Evolutionary conservation across 2,797 vertebrate genomes (phyloP).

Genomic region (Esox masquinongy): DNA sequence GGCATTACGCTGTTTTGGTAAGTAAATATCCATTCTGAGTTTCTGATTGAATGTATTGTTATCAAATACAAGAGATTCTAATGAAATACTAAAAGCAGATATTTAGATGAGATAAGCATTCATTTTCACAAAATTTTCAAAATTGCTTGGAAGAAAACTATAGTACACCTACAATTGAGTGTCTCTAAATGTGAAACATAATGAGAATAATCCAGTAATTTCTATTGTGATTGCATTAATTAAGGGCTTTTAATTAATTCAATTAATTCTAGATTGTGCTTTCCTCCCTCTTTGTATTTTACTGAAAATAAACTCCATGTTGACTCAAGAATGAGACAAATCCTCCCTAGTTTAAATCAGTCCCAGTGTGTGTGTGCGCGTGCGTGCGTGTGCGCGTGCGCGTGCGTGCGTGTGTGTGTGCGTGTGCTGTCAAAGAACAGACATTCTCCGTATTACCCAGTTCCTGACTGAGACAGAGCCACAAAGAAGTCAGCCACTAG

Average conservation of each 20-base stretch:
- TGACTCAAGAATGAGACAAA: conserved; percentile 7
- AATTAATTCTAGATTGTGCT: not conserved
- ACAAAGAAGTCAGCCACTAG: conserved; percentile 60
- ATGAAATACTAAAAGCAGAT: no score
- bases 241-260: not conserved
- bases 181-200: no score
- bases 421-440: conserved; percentile 16
- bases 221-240: not conserved
- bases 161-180: no score
- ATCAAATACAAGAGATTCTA: no score
- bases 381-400: no score
- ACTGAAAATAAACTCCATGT: not conserved
- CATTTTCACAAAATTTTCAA: no score
- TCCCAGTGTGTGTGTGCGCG: conserved; percentile 22
- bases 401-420: conserved; percentile 17
- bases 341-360: conserved; percentile 38
- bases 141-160: no score
- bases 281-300: not conserved
- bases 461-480: conserved; percentile 21
- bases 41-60: no score
- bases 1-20: no score
- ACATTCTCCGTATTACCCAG: not conserved
- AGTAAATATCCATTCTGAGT: no score
- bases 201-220: not conserved
- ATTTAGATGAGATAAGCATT: no score